phyloP scores from a whole-genome alignment of 2,797 vertebrate species.

The Synaphobranchus kaupii region DNA sequence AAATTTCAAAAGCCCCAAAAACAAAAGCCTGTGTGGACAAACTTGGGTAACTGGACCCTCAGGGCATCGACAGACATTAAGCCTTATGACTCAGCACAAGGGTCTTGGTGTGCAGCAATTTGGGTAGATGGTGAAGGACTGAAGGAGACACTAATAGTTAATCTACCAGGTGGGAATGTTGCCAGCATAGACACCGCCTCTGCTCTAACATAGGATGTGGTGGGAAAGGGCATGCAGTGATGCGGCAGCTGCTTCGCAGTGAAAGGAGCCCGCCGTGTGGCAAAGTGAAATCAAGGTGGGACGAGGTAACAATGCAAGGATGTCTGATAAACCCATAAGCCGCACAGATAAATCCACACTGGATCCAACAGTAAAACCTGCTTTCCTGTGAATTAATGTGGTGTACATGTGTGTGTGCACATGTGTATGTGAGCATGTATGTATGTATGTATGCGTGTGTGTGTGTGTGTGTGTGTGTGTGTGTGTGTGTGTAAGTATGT shows the following conservation, averaged over 20 bases:
- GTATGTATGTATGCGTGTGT: neutral
- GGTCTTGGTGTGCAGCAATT: neutral
- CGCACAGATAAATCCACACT: slow-evolving; percentile 56
- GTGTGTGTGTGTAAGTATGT: too few relatives aligned
- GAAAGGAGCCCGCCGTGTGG: neutral
- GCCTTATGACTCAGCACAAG: neutral
- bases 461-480: neutral
- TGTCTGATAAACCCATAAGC: slow-evolving; percentile 58
- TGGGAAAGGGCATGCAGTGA: neutral
- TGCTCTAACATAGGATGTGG: neutral
- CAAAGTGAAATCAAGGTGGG: neutral
- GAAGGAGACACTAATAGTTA: neutral
- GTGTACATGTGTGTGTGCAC: neutral
- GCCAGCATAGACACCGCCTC: neutral
- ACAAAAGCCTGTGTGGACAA: neutral
- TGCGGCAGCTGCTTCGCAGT: neutral
- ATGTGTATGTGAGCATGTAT: slow-evolving; percentile 11
- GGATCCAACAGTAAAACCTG: slow-evolving; percentile 52
- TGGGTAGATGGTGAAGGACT: neutral
- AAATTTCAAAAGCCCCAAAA: neutral
- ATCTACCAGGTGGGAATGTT: neutral
- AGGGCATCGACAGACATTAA: neutral
- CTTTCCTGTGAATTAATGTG: slow-evolving; percentile 52
- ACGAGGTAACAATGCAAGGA: slow-evolving; percentile 49
- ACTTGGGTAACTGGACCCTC: neutral